Evolutionary conservation across 2,888 invertebrate genomes (phyloP).

Genomic region (Glyphotaelius pellucidus): DNA sequence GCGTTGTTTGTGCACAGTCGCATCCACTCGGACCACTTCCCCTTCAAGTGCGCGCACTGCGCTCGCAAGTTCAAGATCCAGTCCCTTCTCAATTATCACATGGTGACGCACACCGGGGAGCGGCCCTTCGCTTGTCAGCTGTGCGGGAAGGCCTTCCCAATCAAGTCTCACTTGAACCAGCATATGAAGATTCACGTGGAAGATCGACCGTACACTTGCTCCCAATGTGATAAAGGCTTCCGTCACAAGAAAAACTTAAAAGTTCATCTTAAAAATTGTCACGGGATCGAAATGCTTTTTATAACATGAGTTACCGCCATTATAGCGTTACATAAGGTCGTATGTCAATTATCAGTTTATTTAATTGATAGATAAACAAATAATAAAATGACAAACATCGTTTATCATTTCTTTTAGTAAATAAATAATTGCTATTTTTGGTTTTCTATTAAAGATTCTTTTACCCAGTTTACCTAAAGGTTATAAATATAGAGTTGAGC

Average conservation of each 20-base stretch:
- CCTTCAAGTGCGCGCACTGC: slow-evolving; percentile 71
- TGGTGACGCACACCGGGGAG: slow-evolving; percentile 77
- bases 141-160: slow-evolving; percentile 79
- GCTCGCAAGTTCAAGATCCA: slow-evolving; percentile 71
- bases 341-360: not conserved
- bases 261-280: slow-evolving; percentile 64
- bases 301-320: not conserved
- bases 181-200: slow-evolving; percentile 62
- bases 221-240: slow-evolving; percentile 61
- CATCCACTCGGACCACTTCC: slow-evolving; percentile 71
- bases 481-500: not conserved
- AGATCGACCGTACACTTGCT: slow-evolving; percentile 59
- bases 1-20: slow-evolving; percentile 77
- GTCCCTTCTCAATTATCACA: slow-evolving; percentile 72
- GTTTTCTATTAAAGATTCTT: not conserved
- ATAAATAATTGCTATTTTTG: not conserved
- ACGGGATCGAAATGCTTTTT: slow-evolving; percentile 32
- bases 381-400: not conserved
- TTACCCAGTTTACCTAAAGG: not conserved
- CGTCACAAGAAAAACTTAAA: slow-evolving; percentile 64
- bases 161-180: slow-evolving; percentile 69
- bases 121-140: slow-evolving; percentile 78
- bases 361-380: not conserved
- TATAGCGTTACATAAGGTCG: not conserved
- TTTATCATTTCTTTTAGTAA: not conserved